Evolutionary conservation across 2,113 vertebrate genomes (phyloP), one percentile per base, ranked within the genome.

Genomic region (Tyrannus savana): DNA sequence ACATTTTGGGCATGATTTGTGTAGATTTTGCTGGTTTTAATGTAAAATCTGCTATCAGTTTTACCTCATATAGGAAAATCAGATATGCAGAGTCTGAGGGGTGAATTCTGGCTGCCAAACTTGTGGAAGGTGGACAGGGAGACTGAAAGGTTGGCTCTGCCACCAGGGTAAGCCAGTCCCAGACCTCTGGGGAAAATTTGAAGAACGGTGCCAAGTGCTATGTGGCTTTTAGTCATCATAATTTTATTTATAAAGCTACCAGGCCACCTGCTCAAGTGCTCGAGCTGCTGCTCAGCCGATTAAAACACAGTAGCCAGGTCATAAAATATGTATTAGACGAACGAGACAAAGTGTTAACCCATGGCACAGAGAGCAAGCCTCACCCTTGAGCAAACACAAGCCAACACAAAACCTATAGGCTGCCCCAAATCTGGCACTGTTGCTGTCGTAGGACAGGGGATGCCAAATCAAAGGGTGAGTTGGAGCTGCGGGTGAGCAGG

Each of bases 241-340:
- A 95, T 95, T 91, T 75, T 81, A 91, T 93, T 95, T 95, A 91
- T 91, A 93, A 94, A 94, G 63, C 86, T 56, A 88, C 84, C 63
- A 88, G 67, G 9, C 94, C 95, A 97, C 96, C 96, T 96, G 96
- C 87, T 91, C 66, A 35, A 92, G 84, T 82, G 84, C 63, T 84
- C 39, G 84, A 91, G 72, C 47, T 92, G 76, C 86, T 84, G 67
- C 85, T 91, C 64, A 92, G 79, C 60, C 6, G 27, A 91, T 56
- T 90, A 91, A 71, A 90, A 76, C 53, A 58, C 58, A 75, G 87
- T 60, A 91, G 80, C 69, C 77, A 85, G 52, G 41, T 86, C 90
- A 95, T 96, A 84, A 97, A 96, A 97, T 95, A 96, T 95, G 82
- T 64, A 96, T 97, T 88, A 89, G 73, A 49, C 79, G 93, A 88